Conservation (phyloP, 1,140 invertebrate species). For the Drosophila cardini region DNA sequence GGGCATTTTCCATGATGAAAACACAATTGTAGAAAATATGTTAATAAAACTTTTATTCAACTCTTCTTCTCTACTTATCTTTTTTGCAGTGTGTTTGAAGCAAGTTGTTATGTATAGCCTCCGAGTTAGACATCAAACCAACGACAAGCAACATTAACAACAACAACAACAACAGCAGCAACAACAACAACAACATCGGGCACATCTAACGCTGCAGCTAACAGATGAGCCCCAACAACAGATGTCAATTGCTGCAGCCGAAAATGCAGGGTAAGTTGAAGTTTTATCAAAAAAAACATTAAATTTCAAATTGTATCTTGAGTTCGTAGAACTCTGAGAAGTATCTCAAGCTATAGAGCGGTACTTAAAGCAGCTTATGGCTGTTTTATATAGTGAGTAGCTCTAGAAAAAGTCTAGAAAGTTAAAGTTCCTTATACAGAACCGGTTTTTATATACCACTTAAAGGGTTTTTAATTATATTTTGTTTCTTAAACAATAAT, state of each 20-base stretch:
- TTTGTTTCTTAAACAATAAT: too few relatives aligned
- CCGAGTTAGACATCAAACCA: slow-evolving; percentile 50
- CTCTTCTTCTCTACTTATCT: slow-evolving; percentile 6
- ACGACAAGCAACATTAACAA: slow-evolving; percentile 42
- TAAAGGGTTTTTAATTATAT: too few relatives aligned
- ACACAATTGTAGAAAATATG: slow-evolving; percentile 55
- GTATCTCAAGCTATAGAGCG: too few relatives aligned
- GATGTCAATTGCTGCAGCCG: slow-evolving; percentile 88
- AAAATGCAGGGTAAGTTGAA: slow-evolving; percentile 88
- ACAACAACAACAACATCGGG: slow-evolving; percentile 61
- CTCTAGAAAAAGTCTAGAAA: neutral
- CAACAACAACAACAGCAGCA: slow-evolving; percentile 30
- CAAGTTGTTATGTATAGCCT: slow-evolving; percentile 56
- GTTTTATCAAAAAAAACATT: neutral
- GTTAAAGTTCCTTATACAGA: too few relatives aligned
- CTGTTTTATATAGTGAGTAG: too few relatives aligned
- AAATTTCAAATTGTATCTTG: neutral
- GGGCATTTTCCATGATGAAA: slow-evolving; percentile 13
- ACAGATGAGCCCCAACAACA: slow-evolving; percentile 85
- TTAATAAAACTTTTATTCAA: slow-evolving; percentile 59
- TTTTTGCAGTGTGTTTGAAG: slow-evolving; percentile 70
- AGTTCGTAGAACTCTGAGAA: neutral
- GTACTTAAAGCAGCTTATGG: too few relatives aligned
- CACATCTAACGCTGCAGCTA: slow-evolving; percentile 84
- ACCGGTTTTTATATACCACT: too few relatives aligned